Percentiles rank a stretch among this genome's conserved stretches.
phyloP scores from a whole-genome alignment of 2,888 invertebrate species.

The Melanophora roralis region DNA sequence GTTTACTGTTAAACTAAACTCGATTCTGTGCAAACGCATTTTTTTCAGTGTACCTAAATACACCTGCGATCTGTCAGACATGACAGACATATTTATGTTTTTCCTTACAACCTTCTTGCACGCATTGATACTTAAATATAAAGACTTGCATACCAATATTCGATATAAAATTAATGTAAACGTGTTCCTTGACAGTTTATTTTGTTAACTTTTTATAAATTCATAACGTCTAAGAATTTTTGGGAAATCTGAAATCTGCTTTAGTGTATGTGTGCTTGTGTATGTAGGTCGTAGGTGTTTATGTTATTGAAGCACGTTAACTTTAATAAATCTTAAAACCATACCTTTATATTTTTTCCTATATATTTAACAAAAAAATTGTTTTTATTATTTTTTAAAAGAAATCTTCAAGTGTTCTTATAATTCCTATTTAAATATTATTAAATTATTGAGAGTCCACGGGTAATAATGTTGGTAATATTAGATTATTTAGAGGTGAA shows the following conservation, averaged over 20 bases:
- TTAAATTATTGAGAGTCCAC: too few species aligned
- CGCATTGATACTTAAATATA: neutral
- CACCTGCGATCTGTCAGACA: constrained; percentile 32
- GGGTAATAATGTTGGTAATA: too few species aligned
- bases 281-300: neutral
- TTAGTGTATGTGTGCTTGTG: neutral
- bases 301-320: constrained; percentile 29
- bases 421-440: too few species aligned
- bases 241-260: neutral
- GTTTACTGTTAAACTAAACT: too few species aligned
- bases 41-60: neutral
- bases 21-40: too few species aligned
- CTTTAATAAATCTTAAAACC: too few species aligned
- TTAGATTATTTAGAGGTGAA: too few species aligned
- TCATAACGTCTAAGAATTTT: neutral
- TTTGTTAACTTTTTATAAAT: neutral
- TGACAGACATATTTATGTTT: constrained; percentile 27
- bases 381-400: too few species aligned
- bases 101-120: neutral
- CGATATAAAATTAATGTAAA: too few species aligned
- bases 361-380: too few species aligned
- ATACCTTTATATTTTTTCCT: too few species aligned
- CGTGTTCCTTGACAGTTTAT: neutral
- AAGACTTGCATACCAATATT: neutral
- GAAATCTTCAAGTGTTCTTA: too few species aligned